Percentiles rank a stretch among this genome's conserved stretches.
These are phyloP conservation scores for Acronicta aceris DNA, from an alignment of 2,888 invertebrate genomes.

Conservation along the genomic window DNA sequence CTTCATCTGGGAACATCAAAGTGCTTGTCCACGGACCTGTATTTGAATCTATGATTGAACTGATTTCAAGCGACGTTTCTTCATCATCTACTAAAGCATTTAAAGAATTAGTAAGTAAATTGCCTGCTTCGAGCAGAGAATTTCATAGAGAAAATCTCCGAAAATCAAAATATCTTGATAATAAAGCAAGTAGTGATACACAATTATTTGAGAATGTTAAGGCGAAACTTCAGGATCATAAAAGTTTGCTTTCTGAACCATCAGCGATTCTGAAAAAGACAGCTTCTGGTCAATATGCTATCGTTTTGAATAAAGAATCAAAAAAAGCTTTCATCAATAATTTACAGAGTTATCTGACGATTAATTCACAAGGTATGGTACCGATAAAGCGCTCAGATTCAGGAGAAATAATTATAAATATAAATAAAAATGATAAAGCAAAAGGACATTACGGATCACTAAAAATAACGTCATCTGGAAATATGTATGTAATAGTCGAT, in stretches of 20 bases:
- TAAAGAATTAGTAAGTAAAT: conserved; percentile 53
- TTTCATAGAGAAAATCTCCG: conserved; percentile 25
- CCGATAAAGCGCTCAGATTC: conserved; percentile 66
- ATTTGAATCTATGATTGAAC: conserved; percentile 32
- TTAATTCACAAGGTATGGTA: conserved; percentile 55
- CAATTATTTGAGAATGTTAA: conserved; percentile 60
- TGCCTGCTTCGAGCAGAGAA: conserved; percentile 43
- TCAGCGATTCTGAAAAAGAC: conserved; percentile 61
- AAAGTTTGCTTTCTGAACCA: conserved; percentile 51
- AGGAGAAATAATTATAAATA: conserved; percentile 66
- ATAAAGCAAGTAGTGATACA: conserved; percentile 66
- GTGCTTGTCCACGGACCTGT: conserved; percentile 55
- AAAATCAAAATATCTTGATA: conserved; percentile 28
- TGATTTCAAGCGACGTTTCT: conserved; percentile 19
- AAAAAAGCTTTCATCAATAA: conserved; percentile 69
- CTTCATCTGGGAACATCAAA: conserved; percentile 70
- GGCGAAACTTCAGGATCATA: conserved; percentile 50
- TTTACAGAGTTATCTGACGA: conserved; percentile 64
- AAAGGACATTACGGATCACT: conserved; percentile 63
- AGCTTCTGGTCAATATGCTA: conserved; percentile 66
- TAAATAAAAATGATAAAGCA: conserved; percentile 55
- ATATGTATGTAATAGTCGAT: conserved; percentile 68
- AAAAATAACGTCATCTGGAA: conserved; percentile 73
- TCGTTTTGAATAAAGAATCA: conserved; percentile 69
- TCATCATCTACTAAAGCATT: conserved; percentile 52